Conservation (phyloP, 1,140 invertebrate species). For the Pararge aegeria region DNA sequence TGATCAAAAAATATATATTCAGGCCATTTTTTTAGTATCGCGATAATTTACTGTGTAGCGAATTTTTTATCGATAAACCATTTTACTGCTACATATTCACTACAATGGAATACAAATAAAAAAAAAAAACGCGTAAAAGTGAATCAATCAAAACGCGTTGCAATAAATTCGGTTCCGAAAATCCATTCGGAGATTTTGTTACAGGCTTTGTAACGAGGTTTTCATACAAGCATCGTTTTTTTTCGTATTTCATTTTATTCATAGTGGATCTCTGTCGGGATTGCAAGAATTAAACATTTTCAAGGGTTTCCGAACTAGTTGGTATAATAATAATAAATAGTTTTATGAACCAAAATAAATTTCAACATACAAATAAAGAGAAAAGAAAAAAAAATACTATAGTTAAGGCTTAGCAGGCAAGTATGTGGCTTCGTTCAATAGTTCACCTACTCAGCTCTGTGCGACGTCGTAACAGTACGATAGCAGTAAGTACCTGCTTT, state of each 20-base stretch:
- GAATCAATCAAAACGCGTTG: constrained; percentile 13
- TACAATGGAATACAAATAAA: background rate
- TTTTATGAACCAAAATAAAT: too few species aligned
- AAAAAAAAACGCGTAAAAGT: constrained; percentile 3
- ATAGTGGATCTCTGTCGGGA: background rate
- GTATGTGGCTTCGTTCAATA: too few species aligned
- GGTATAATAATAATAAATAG: too few species aligned
- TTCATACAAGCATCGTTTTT: constrained; percentile 2
- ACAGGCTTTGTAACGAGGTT: constrained; percentile 1
- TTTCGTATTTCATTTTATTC: background rate
- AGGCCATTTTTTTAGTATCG: background rate
- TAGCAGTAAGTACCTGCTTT: too few species aligned
- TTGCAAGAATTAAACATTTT: background rate
- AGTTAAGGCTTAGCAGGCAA: too few species aligned
- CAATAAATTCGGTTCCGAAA: constrained; percentile 12
- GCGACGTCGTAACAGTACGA: too few species aligned
- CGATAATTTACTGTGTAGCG: background rate
- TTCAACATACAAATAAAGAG: too few species aligned
- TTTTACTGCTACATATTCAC: background rate
- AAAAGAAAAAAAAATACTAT: too few species aligned
- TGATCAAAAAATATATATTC: background rate
- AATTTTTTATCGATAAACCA: background rate
- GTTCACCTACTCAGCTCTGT: too few species aligned
- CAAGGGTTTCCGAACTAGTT: background rate
- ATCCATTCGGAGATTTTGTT: constrained; percentile 11